Evolutionary conservation across 2,797 vertebrate genomes (phyloP), one percentile per base, ranked within the genome.

Genomic region (Linurgus olivaceus): DNA sequence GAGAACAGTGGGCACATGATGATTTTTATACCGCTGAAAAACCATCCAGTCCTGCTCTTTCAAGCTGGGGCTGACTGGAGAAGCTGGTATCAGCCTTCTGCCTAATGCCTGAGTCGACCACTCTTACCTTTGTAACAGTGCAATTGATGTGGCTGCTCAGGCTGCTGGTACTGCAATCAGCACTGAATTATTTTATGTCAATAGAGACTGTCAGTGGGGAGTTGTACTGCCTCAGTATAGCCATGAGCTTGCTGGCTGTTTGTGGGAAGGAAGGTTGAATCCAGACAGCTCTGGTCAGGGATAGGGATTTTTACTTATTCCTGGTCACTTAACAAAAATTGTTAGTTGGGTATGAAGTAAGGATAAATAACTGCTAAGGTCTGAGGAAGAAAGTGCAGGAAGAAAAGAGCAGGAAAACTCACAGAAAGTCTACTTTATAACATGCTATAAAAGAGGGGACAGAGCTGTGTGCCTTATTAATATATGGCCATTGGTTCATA

Each of bases 401-500:
- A n/a, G 1, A 42, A 66, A 79, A 78, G 31, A 62, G 26, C 18
- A 70, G 50, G 17, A 71, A 59, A 31, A 50, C 20, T 70, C 4
- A 2, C 44, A 71, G 77, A 51, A 68, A 54, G 16, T 24, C 61
- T 67, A 12, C 10, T 47, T 52, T 17, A 14, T 76, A 67, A 31
- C 1, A 5, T 2, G 0, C 54, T 51, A 2, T 29, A 17, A 68
- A 73, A 51, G 25, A 58, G 52, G 11, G 26, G 9, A 63, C 40
- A 67, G 80, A 84, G 47, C 2, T 9, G 5, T 26, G 21, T 71
- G 57, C 70, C 16, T 35, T 59, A 18, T 68, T 65, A 61, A 59
- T 71, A n/a, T 0, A 8, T 1, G 6, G 19, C 6, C 47, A 19
- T 24, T 31, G 23, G 8, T 10, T 84, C 58, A 20, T 0, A 1